Evolutionary conservation across 2,888 invertebrate species (phyloP).

Genomic region (Tetheella fluctuosa): DNA sequence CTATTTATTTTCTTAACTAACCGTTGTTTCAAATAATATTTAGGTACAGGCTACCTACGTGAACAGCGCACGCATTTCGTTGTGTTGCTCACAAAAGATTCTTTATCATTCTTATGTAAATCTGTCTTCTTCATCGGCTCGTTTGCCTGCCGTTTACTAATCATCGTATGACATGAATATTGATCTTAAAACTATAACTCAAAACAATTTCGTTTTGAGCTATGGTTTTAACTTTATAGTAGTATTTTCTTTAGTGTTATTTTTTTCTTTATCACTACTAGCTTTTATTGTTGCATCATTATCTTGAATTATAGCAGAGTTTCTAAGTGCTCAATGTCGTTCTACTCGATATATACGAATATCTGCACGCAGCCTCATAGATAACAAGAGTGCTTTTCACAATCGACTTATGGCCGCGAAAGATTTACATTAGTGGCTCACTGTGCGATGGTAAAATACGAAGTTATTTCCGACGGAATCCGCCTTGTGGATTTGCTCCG

Average conservation of each 20-base stretch:
- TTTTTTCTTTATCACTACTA: conserved; percentile 15
- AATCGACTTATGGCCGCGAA: conserved; percentile 68
- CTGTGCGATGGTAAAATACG: conserved; percentile 65
- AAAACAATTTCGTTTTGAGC: not conserved
- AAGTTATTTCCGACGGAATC: conserved; percentile 79
- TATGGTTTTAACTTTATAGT: no score
- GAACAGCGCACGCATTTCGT: conserved; percentile 1
- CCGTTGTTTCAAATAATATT: conserved; percentile 11
- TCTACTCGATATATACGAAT: conserved; percentile 42
- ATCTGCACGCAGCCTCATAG: conserved; percentile 38
- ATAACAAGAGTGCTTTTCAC: conserved; percentile 68
- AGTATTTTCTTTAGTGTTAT: conserved; percentile 7
- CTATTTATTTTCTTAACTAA: conserved; percentile 24
- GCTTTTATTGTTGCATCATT: conserved; percentile 38
- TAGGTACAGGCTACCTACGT: conserved; percentile 7
- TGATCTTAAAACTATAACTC: not conserved
- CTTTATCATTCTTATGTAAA: conserved; percentile 7
- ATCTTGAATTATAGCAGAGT: conserved; percentile 43
- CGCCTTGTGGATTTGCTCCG: conserved; percentile 75
- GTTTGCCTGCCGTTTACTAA: conserved; percentile 5
- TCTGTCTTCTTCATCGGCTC: conserved; percentile 10
- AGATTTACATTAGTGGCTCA: conserved; percentile 70
- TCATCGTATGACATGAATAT: conserved; percentile 9
- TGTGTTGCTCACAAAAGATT: conserved; percentile 4
- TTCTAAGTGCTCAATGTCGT: conserved; percentile 48